phyloP scores from a whole-genome alignment of 2,888 invertebrate species.

The Laothoe populi region DNA sequence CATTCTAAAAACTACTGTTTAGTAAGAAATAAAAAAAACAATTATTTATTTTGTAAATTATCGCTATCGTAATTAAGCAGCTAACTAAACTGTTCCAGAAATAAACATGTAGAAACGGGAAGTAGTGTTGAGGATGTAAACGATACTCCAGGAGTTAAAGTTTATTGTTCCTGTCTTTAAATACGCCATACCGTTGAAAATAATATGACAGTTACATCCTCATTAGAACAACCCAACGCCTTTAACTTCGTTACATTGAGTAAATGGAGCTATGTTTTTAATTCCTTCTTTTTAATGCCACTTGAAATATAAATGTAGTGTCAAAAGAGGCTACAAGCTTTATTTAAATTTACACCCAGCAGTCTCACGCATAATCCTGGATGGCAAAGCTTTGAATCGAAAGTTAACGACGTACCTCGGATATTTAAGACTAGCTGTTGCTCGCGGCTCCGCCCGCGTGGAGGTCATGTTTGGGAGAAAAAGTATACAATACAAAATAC shows the following conservation, averaged over 20 bases:
- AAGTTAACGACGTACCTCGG: too few species aligned
- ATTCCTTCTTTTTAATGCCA: not conserved
- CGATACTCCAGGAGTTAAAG: conserved; percentile 1
- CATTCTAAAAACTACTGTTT: too few species aligned
- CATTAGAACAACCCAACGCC: not conserved
- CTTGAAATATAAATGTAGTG: too few species aligned
- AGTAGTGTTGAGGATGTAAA: conserved; percentile 1
- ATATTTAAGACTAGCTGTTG: too few species aligned
- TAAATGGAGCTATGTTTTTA: not conserved
- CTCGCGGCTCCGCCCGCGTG: too few species aligned
- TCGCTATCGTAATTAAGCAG: not conserved
- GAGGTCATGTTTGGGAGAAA: too few species aligned
- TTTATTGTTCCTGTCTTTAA: conserved; percentile 18
- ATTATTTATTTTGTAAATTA: not conserved
- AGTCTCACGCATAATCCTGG: too few species aligned
- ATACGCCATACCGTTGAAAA: conserved; percentile 11
- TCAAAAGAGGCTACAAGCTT: too few species aligned
- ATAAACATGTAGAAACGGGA: conserved; percentile 18
- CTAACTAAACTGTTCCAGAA: not conserved
- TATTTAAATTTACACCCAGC: too few species aligned
- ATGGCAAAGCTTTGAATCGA: too few species aligned
- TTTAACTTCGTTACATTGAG: not conserved
- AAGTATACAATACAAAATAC: too few species aligned
- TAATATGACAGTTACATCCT: not conserved
- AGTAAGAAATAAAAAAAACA: too few species aligned